A percentile compares a stretch with the other conserved stretches of the same genome.
Conservation (phyloP, 1,140 invertebrate species). For the Elysia chlorotica region DNA sequence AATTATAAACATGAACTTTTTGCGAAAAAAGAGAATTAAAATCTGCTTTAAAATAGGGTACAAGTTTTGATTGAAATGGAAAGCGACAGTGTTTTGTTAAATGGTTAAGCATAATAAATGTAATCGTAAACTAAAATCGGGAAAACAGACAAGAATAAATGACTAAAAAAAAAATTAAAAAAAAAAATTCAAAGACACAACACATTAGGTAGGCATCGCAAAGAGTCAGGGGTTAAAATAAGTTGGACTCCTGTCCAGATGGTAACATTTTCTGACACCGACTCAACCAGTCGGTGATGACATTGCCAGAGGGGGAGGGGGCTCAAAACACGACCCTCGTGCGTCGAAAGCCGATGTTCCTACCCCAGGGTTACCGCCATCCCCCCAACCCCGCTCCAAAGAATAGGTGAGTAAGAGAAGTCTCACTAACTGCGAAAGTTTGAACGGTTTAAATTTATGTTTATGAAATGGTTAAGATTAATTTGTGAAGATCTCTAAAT, state of each 20-base stretch:
- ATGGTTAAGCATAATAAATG: background rate
- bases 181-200: background rate
- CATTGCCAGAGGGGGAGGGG: background rate
- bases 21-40: background rate
- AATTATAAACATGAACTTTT: background rate
- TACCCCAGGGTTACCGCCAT: too few species aligned
- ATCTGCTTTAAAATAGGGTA: background rate
- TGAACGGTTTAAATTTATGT: too few species aligned
- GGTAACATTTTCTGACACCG: background rate
- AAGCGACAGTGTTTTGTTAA: background rate
- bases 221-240: background rate
- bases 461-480: too few species aligned
- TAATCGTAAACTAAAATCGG: background rate
- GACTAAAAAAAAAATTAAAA: background rate
- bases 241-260: background rate
- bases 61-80: background rate
- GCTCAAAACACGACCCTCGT: constrained; percentile 2
- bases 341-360: too few species aligned
- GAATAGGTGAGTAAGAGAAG: too few species aligned
- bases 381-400: too few species aligned
- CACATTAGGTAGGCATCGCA: background rate
- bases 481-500: too few species aligned
- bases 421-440: too few species aligned
- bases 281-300: background rate
- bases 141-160: background rate